Conservation (phyloP, 2,888 invertebrate genomes). For the Cabera pusaria region DNA sequence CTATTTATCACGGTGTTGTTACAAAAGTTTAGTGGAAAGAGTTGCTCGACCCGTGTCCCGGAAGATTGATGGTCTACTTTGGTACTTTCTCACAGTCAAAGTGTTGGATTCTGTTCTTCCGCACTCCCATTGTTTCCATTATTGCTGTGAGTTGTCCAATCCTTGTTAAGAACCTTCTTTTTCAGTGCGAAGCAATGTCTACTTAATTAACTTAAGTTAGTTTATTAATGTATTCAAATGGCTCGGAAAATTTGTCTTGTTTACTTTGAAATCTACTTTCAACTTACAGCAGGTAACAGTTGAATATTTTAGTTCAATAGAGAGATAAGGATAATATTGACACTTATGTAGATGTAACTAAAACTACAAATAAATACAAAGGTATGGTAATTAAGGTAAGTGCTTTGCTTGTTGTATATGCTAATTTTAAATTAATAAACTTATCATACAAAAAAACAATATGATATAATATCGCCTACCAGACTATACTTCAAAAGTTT, state of each 20-base stretch:
- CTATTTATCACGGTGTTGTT: constrained; percentile 71
- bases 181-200: constrained; percentile 32
- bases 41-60: constrained; percentile 72
- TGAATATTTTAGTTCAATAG: too few relatives aligned
- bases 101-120: constrained; percentile 36
- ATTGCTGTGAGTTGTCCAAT: constrained; percentile 52
- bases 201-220: constrained; percentile 39
- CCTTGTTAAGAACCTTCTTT: constrained; percentile 48
- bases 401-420: too few relatives aligned
- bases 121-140: constrained; percentile 55
- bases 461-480: too few relatives aligned
- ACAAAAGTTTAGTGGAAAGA: constrained; percentile 70
- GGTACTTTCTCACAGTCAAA: constrained; percentile 45
- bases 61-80: constrained; percentile 64
- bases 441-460: too few relatives aligned
- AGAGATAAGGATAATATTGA: too few relatives aligned
- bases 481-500: background rate
- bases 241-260: constrained; percentile 17
- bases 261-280: too few relatives aligned
- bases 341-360: too few relatives aligned
- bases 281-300: too few relatives aligned
- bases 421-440: too few relatives aligned
- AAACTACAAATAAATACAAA: too few relatives aligned
- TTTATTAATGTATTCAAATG: constrained; percentile 23
- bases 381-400: too few relatives aligned